phyloP scores from a whole-genome alignment of 2,888 invertebrate genomes.

The Calameuta idolon region DNA sequence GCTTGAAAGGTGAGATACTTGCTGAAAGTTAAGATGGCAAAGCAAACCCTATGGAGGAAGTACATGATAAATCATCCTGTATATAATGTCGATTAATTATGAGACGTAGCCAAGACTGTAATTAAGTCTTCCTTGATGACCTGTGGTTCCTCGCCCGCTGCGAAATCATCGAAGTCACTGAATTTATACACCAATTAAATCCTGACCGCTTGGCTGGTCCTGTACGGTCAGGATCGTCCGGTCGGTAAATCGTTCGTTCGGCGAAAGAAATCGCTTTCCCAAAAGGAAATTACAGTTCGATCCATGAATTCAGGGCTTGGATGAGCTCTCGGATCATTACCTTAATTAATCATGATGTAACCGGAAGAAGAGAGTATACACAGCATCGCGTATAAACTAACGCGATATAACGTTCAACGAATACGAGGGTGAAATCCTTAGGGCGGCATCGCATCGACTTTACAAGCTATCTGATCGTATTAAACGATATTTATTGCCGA shows the following conservation, averaged over 20 bases:
- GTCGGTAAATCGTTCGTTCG: background rate
- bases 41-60: background rate
- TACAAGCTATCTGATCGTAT: constrained; percentile 27
- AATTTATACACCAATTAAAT: constrained; percentile 38
- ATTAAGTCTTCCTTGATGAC: constrained; percentile 34
- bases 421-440: constrained; percentile 30
- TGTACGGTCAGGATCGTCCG: background rate
- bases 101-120: constrained; percentile 34
- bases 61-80: constrained; percentile 43
- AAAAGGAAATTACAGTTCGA: background rate
- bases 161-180: constrained; percentile 34
- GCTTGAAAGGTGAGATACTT: background rate
- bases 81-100: constrained; percentile 46
- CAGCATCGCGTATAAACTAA: background rate
- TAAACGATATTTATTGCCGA: constrained; percentile 39
- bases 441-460: constrained; percentile 27
- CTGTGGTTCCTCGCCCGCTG: constrained; percentile 10
- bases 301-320: background rate
- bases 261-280: background rate
- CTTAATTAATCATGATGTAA: background rate
- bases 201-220: constrained; percentile 10
- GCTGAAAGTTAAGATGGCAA: background rate
- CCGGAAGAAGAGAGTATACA: background rate
- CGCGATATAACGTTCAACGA: background rate
- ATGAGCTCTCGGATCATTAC: background rate